A percentile compares a stretch with the other conserved stretches of the same genome.
These are phyloP conservation scores for Platanista minor DNA, from an alignment of 2,113 vertebrate genomes.

Conservation along the genomic window DNA sequence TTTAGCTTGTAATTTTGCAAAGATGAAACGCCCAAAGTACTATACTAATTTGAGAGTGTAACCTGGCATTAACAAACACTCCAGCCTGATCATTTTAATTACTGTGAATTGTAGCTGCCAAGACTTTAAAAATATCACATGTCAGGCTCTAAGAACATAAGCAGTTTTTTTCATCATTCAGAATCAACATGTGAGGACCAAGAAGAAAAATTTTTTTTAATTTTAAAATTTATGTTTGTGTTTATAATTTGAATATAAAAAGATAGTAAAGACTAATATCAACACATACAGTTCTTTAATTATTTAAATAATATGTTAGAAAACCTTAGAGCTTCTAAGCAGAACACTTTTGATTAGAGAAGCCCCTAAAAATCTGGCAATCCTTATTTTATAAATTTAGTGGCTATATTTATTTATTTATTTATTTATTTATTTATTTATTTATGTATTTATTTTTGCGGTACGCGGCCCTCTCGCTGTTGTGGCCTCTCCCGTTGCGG, in stretches of 20 bases:
- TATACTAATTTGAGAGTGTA: neutral
- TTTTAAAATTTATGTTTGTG: neutral
- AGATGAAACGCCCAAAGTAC: neutral
- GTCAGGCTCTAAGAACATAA: neutral
- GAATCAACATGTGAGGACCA: neutral
- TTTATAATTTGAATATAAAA: neutral
- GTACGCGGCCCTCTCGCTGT: too few species aligned
- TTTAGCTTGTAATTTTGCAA: slow-evolving; percentile 14
- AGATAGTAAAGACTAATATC: neutral
- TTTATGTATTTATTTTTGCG: too few species aligned
- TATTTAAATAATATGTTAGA: neutral
- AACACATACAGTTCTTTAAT: neutral
- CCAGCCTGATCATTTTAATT: neutral
- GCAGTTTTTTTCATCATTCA: neutral
- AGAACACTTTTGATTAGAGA: neutral
- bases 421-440: neutral
- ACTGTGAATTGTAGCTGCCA: neutral
- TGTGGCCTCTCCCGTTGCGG: too few species aligned
- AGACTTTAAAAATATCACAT: neutral
- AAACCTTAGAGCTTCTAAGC: neutral
- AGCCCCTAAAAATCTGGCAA: neutral
- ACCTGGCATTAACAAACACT: neutral
- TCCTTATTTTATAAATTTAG: neutral
- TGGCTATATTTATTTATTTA: neutral
- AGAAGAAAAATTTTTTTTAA: neutral